Evolutionary conservation across 2,888 invertebrate genomes (phyloP), one percentile per base, ranked within the genome.

Genomic region (Phengaris arion): DNA sequence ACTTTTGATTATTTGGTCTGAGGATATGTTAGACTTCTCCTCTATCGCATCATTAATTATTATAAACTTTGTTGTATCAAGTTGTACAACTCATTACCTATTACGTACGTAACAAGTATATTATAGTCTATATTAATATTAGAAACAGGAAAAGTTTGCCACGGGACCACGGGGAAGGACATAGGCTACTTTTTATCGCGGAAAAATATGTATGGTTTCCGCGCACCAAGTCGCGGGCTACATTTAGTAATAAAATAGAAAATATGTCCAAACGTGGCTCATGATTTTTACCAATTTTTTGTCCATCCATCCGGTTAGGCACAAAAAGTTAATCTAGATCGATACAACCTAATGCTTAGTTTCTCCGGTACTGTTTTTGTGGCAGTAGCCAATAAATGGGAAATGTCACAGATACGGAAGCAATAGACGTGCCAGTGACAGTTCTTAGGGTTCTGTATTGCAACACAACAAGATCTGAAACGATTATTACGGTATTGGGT

Each of bases 391-490:
- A 45, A 45, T 64, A 13, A 35, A 35, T 64, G 64, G 64, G 64
- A 64, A 64, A 45, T 64, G 45, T 64, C 64, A 64, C 64, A 64
- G 64, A 12, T 64, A 64, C 35, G 64, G 64, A 64, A 35, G 45
- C 64, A 64, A 64, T 64, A 35, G 15, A 45, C 35, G 12, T 64
- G 64, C 64, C 64, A 64, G 45, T 35, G 35, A 10, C 64, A 35
- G 64, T 6, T n/a, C 55, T n/a, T n/a, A 5, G 6, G 35, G 64
- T 64, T 64, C 64, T 6, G 64, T 59, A 22, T 59, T 10, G 59
- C 59, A 59, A 59, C 52, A 22, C 22, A 22, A 22, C 22, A 22
- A 22, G 22, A 22, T 22, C 22, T 22, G 22, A 22, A 22, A 22
- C 22, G 22, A 22, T 22, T 22, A 22, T 22, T 22, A 22, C 22